A percentile compares a stretch with the other conserved stretches of the same genome.
Conservation (phyloP, 2,797 vertebrate species). For the Esox masquinongy region DNA sequence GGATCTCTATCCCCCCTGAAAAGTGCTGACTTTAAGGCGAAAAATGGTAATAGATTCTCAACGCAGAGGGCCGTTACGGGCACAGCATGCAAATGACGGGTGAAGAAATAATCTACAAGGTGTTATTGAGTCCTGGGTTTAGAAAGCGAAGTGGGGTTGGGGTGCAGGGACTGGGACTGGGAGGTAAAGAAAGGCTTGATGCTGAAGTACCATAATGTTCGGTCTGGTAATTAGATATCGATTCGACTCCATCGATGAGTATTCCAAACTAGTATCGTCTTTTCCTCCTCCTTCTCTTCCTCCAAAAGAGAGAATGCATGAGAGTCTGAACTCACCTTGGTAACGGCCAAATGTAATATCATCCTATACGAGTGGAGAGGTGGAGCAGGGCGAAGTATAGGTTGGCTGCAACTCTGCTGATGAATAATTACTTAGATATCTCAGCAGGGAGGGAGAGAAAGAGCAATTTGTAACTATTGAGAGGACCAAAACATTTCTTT, state of each 20-base stretch:
- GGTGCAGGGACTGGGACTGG: conserved; percentile 19
- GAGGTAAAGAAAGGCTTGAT: conserved; percentile 34
- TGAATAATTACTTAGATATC: conserved; percentile 56
- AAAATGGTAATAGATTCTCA: conserved; percentile 59
- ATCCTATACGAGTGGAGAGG: conserved; percentile 43
- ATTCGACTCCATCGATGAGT: conserved; percentile 77
- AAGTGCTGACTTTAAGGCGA: conserved; percentile 64
- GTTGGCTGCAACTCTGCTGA: conserved; percentile 25
- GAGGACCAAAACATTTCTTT: conserved; percentile 30
- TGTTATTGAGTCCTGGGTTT: conserved; percentile 65
- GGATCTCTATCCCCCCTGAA: conserved; percentile 52
- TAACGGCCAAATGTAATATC: conserved; percentile 61
- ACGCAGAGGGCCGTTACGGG: conserved; percentile 60
- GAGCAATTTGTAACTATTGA: conserved; percentile 34
- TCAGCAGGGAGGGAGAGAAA: conserved; percentile 31
- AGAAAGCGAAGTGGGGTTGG: conserved; percentile 50
- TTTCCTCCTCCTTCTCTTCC: conserved; percentile 16
- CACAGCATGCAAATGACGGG: conserved; percentile 70
- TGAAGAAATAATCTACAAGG: conserved; percentile 73
- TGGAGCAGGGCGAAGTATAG: conserved; percentile 6
- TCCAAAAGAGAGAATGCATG: conserved; percentile 57
- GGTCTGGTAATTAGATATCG: conserved; percentile 86
- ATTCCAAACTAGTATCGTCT: conserved; percentile 66
- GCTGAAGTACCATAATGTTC: conserved; percentile 64
- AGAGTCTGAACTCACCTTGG: conserved; percentile 73